Conservation (phyloP, 2,888 invertebrate species). For the Rhyacophila evoluta region DNA sequence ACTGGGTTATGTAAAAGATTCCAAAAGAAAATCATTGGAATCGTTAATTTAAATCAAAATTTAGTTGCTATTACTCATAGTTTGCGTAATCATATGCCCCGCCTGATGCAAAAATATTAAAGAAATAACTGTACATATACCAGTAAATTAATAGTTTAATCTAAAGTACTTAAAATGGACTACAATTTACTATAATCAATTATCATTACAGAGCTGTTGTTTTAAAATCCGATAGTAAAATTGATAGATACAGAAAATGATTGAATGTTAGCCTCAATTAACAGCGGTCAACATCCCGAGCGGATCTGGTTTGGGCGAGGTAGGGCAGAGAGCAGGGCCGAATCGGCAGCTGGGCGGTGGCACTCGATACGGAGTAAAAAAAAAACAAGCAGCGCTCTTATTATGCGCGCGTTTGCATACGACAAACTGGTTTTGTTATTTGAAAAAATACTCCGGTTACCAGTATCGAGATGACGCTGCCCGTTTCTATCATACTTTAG, state of each 20-base stretch:
- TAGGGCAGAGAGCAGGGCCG: not conserved
- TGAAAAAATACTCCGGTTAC: not conserved
- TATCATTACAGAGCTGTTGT: not conserved
- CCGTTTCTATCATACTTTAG: not conserved
- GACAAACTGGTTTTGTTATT: conserved; percentile 24
- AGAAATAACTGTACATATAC: too few relatives aligned
- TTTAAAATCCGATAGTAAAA: not conserved
- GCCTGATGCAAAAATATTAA: too few relatives aligned
- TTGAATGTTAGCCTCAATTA: not conserved
- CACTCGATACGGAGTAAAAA: not conserved
- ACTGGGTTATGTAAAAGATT: too few relatives aligned
- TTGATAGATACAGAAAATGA: not conserved
- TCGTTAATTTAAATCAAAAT: too few relatives aligned
- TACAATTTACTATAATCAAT: too few relatives aligned
- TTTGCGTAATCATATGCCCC: too few relatives aligned
- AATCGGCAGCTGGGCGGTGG: conserved; percentile 12
- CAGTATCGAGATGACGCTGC: conserved; percentile 1
- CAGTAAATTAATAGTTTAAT: too few relatives aligned
- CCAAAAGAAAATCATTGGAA: too few relatives aligned
- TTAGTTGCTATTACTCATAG: too few relatives aligned
- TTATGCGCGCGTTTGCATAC: conserved; percentile 14
- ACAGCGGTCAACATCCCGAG: not conserved
- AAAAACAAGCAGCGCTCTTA: not conserved
- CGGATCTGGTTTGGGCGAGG: not conserved
- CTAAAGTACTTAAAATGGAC: too few relatives aligned